Percentiles rank a stretch among this genome's conserved stretches.
phyloP scores from a whole-genome alignment of 1,140 invertebrate species.

The Formica selysi region DNA sequence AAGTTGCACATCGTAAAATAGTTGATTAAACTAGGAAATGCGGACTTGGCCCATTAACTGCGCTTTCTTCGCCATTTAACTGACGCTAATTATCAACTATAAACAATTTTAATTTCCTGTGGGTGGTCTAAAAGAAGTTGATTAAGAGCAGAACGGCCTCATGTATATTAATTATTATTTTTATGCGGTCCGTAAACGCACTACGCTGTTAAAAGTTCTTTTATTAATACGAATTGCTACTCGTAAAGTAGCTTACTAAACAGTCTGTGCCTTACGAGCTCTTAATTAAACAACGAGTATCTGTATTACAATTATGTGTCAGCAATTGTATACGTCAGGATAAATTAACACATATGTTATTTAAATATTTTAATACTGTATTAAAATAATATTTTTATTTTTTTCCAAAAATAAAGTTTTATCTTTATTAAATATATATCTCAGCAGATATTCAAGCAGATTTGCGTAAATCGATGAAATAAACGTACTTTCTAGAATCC shows the following conservation, averaged over 20 bases:
- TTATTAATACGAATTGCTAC: slow-evolving; percentile 81
- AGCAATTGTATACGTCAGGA: neutral
- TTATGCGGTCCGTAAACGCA: slow-evolving; percentile 69
- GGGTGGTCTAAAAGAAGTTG: slow-evolving; percentile 72
- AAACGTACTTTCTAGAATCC: neutral
- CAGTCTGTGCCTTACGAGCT: slow-evolving; percentile 56
- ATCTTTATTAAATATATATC: neutral
- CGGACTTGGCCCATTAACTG: slow-evolving; percentile 32
- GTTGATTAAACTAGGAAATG: slow-evolving; percentile 70
- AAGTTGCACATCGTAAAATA: slow-evolving; percentile 66
- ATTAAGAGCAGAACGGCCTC: slow-evolving; percentile 72
- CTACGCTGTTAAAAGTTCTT: slow-evolving; percentile 75
- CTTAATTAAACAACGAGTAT: slow-evolving; percentile 76
- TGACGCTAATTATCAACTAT: slow-evolving; percentile 78
- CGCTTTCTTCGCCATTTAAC: slow-evolving; percentile 67
- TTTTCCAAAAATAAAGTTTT: slow-evolving; percentile 6
- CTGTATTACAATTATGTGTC: slow-evolving; percentile 46
- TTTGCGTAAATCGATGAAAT: neutral
- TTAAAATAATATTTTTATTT: neutral
- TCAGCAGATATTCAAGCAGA: neutral
- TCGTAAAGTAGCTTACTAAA: slow-evolving; percentile 69
- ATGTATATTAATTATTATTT: slow-evolving; percentile 79
- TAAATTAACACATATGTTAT: neutral
- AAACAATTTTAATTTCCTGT: slow-evolving; percentile 80
- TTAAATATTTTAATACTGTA: neutral